Conservation (phyloP, 2,797 vertebrate species). For the Gymnothorax javanicus region DNA sequence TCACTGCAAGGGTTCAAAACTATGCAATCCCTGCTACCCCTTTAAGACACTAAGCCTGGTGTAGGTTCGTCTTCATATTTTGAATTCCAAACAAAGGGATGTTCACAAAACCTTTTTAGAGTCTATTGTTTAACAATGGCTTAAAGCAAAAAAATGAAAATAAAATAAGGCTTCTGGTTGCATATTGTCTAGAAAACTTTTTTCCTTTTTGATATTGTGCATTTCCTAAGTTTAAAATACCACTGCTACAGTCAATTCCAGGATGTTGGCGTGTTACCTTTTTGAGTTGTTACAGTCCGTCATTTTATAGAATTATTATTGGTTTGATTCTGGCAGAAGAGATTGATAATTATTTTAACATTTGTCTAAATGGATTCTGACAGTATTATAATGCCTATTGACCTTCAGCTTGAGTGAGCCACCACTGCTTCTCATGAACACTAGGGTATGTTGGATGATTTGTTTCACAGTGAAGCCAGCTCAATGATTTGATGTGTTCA, state of each 20-base stretch:
- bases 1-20: background rate
- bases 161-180: background rate
- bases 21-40: background rate
- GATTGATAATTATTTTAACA: background rate
- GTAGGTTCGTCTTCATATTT: background rate
- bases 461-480: background rate
- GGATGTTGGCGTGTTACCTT: background rate
- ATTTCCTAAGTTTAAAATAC: background rate
- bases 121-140: background rate
- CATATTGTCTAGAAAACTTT: background rate
- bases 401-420: background rate
- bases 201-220: background rate
- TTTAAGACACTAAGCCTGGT: background rate
- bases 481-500: background rate
- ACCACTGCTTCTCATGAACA: background rate
- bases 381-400: background rate
- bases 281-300: background rate
- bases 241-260: background rate
- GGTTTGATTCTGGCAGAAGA: background rate
- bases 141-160: background rate
- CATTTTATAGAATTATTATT: background rate
- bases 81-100: slow-evolving; percentile 11
- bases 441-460: background rate
- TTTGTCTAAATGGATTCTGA: background rate
- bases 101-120: background rate